Evolutionary conservation across 2,113 vertebrate genomes (phyloP).

Genomic region (Jaculus jaculus): DNA sequence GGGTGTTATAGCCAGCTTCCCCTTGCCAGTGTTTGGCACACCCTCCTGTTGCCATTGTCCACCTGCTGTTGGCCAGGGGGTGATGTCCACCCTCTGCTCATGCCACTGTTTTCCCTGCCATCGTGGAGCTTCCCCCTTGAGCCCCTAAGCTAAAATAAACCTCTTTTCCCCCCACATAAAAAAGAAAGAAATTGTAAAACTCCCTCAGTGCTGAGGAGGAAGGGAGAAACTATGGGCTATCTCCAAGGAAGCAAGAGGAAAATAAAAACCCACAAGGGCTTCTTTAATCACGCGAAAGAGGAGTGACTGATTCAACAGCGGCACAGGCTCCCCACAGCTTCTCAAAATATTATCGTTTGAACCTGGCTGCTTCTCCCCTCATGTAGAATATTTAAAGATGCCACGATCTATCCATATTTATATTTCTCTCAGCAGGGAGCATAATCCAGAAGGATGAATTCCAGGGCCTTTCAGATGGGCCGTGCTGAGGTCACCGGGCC

Average conservation of each 20-base stretch:
- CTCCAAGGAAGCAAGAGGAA: constrained; percentile 61
- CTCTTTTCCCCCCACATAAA: too few species aligned
- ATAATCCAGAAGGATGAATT: not conserved
- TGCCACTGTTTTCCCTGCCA: too few species aligned
- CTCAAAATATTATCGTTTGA: constrained; percentile 71
- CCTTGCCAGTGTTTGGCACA: too few species aligned
- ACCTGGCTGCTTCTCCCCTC: constrained; percentile 35
- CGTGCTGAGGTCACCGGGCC: not conserved
- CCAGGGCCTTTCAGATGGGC: not conserved
- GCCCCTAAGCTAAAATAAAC: too few species aligned
- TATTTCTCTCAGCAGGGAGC: constrained; percentile 37
- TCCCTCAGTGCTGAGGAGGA: not conserved
- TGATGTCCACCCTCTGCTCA: too few species aligned
- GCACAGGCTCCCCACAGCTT: constrained; percentile 65
- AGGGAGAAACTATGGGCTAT: constrained; percentile 10
- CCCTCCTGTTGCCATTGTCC: too few species aligned
- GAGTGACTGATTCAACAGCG: constrained; percentile 41
- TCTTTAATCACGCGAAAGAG: constrained; percentile 68
- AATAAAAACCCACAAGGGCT: constrained; percentile 45
- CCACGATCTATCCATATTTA: constrained; percentile 44
- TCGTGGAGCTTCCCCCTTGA: too few species aligned
- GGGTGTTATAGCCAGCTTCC: too few species aligned
- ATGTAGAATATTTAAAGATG: constrained; percentile 43
- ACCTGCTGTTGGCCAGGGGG: too few species aligned
- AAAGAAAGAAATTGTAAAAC: constrained; percentile 38